Base-by-base conservation (phyloP, 2,888 invertebrate species). In the Dynastes hyllus region DNA sequence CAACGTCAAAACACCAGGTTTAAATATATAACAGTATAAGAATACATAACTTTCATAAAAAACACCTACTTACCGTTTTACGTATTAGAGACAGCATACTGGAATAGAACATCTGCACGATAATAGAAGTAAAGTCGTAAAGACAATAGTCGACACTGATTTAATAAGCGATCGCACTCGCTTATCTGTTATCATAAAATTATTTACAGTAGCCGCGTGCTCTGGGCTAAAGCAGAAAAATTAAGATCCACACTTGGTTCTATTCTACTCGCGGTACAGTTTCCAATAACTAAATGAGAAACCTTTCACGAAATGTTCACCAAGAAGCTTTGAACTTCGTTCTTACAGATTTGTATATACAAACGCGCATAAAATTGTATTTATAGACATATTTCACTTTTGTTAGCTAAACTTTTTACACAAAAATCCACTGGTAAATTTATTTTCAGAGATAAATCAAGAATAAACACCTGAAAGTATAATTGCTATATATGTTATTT, bases 31-130 rank as follows among this genome's bases (percentile, higher is more conserved):
- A 9, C 22, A 16, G 22, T 58, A 58, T 22, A 4, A 16, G 16
- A 58, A 22, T 22, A 6, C 55, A 45, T 45, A 3, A 29, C 63
- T 63, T 63, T 37, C 55, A 63, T 5, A 16, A 58, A 58, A 58
- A 58, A 11, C 5, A 22, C 2, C 37, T 66, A 81, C 80, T 81
- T 81, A 81, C 80, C 65, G 79, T 79, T 45, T 76, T 78, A 53
- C 81, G 75, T 73, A 79, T 77, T 78, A 77, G 69, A 53, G 80
- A 61, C 58, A 81, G 79, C 81, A 81, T 81, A 78, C 77, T 81
- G 76, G n/a, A 58, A 22, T 58, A 9, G 22, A n/a, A 22, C 55
- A 58, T 8, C 22, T 58, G 8, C 22, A 45, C 16, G 22, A 8
- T 58, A n/a, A 58, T 9, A 16, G 5, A 22, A 5, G 22, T 58